Conservation (phyloP, 2,797 vertebrate species). For the Silurus lanzhouensis region DNA sequence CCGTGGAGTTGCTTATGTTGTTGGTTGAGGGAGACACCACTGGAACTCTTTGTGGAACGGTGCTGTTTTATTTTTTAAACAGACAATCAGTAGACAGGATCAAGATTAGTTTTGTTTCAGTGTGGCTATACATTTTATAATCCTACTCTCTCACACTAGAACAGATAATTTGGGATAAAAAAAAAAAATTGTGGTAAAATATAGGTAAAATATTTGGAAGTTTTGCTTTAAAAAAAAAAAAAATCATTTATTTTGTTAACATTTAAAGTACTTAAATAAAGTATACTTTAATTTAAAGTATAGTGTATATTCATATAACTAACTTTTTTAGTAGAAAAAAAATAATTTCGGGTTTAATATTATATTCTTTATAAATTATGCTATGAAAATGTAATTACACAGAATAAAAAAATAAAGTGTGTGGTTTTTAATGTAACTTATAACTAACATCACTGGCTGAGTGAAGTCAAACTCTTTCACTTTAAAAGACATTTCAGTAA, state of each 20-base stretch:
- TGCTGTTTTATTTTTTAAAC: constrained; percentile 60
- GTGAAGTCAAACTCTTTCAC: neutral
- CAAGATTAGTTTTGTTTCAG: constrained; percentile 2
- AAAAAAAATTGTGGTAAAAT: too few relatives aligned
- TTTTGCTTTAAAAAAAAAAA: too few relatives aligned
- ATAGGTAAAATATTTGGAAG: too few relatives aligned
- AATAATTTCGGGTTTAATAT: neutral
- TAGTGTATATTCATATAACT: too few relatives aligned
- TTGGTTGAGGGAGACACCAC: constrained; percentile 80
- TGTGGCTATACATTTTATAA: neutral
- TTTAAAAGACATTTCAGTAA: neutral
- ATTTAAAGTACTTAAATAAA: too few relatives aligned
- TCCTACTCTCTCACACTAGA: neutral
- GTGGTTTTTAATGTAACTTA: too few relatives aligned
- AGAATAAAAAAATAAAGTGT: too few relatives aligned
- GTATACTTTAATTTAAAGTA: too few relatives aligned
- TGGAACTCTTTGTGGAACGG: constrained; percentile 74
- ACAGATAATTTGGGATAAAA: neutral
- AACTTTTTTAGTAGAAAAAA: neutral
- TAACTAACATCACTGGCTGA: neutral
- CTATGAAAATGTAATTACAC: too few relatives aligned
- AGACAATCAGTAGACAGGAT: constrained; percentile 26
- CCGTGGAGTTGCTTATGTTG: constrained; percentile 80
- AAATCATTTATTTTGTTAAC: too few relatives aligned
- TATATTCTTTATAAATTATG: neutral